A percentile compares a stretch with the other conserved stretches of the same genome.
Evolutionary conservation across 2,888 invertebrate species (phyloP).

Genomic region (Prosapia bicincta): DNA sequence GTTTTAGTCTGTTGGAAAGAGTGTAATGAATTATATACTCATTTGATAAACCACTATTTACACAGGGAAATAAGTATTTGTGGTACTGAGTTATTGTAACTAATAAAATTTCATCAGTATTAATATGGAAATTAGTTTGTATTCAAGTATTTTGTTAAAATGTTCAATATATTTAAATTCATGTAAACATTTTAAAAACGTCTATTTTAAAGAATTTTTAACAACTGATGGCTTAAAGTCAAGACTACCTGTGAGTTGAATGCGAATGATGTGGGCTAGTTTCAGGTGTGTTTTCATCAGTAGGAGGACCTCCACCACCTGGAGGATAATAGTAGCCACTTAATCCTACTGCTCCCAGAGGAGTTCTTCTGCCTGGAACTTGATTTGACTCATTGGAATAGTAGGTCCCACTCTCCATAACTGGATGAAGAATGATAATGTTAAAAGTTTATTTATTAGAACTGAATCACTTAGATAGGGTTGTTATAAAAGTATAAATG

Average conservation of each 20-base stretch:
- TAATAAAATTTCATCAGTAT: too few species aligned
- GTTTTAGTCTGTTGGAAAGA: too few species aligned
- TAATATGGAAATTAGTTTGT: too few species aligned
- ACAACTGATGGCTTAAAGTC: too few species aligned
- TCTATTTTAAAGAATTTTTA: too few species aligned
- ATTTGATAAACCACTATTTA: too few species aligned
- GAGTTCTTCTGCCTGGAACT: constrained; percentile 65
- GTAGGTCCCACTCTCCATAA: constrained; percentile 33
- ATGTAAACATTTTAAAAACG: too few species aligned
- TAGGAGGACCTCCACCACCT: constrained; percentile 47
- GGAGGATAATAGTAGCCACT: constrained; percentile 85
- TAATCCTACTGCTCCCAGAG: constrained; percentile 77
- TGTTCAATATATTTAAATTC: too few species aligned
- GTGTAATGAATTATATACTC: too few species aligned
- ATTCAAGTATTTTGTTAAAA: too few species aligned
- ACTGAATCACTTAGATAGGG: neutral
- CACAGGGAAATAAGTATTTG: too few species aligned
- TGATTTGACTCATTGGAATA: constrained; percentile 43
- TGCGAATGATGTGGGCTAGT: constrained; percentile 43
- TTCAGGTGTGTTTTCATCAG: constrained; percentile 76
- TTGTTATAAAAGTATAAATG: neutral
- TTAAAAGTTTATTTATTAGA: neutral
- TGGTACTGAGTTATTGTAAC: too few species aligned
- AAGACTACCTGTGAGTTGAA: neutral
- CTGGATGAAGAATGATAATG: neutral